Conservation (phyloP, 2,113 vertebrate genomes). For the Microcebus ravelobensis region DNA sequence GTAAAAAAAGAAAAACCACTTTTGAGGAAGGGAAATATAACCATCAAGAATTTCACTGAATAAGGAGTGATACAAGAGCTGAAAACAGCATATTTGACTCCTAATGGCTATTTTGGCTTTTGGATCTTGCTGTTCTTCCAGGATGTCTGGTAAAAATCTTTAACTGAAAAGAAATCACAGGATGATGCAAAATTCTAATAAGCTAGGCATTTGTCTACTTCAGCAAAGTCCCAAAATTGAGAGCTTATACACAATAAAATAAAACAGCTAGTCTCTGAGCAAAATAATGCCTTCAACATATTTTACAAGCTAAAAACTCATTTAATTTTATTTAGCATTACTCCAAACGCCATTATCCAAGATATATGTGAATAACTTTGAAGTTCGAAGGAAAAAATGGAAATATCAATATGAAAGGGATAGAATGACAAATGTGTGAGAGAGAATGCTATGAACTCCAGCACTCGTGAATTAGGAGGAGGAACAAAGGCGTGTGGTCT, state of each 20-base stretch:
- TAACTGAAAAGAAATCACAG: not conserved
- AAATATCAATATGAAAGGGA: conserved; percentile 68
- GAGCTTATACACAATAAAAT: not conserved
- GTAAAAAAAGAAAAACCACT: not conserved
- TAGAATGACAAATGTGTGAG: conserved; percentile 64
- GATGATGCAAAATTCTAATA: not conserved
- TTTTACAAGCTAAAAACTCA: conserved; percentile 6
- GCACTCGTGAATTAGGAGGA: conserved; percentile 47
- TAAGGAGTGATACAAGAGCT: not conserved
- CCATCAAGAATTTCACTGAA: not conserved
- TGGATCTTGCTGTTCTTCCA: not conserved
- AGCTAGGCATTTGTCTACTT: not conserved
- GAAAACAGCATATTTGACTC: not conserved
- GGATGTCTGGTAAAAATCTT: not conserved
- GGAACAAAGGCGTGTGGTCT: conserved; percentile 67
- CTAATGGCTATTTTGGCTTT: not conserved
- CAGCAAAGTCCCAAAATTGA: not conserved
- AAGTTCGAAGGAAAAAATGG: conserved; percentile 55
- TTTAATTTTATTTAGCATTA: conserved; percentile 16
- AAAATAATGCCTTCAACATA: not conserved
- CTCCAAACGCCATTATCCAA: conserved; percentile 5
- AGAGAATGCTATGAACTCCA: conserved; percentile 27
- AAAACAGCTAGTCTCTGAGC: not conserved
- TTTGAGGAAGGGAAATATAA: not conserved
- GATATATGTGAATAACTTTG: conserved; percentile 55